Evolutionary conservation across 1,140 invertebrate genomes (phyloP).

Genomic region (Luehdorfia chinensis): DNA sequence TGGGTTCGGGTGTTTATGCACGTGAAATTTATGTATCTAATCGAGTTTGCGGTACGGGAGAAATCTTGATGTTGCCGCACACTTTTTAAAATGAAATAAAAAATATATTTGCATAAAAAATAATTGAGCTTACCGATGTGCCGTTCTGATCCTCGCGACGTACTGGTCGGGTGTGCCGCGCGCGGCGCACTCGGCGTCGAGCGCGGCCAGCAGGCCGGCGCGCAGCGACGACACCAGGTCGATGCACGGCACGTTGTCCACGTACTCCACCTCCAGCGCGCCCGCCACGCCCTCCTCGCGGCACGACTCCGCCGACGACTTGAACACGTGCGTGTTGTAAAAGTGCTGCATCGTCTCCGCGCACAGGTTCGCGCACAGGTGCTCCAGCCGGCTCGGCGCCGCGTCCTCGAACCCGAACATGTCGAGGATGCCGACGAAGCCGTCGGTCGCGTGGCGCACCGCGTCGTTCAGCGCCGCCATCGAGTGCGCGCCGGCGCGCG

Average conservation of each 20-base stretch:
- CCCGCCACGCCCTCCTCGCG: slow-evolving; percentile 95
- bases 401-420: slow-evolving; percentile 98
- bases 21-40: too few relatives aligned
- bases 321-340: slow-evolving; percentile 98
- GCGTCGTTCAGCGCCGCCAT: slow-evolving; percentile 95
- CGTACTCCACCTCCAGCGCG: slow-evolving; percentile 94
- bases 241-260: slow-evolving; percentile 97
- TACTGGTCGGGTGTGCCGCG: slow-evolving; percentile 92
- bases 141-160: slow-evolving; percentile 90
- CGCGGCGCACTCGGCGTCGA: slow-evolving; percentile 95
- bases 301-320: slow-evolving; percentile 95
- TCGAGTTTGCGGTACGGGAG: too few relatives aligned
- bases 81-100: too few relatives aligned
- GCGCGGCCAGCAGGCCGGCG: slow-evolving; percentile 92
- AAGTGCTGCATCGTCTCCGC: slow-evolving; percentile 98
- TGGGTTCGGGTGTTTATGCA: too few relatives aligned
- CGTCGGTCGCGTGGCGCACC: slow-evolving; percentile 94
- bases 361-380: slow-evolving; percentile 96
- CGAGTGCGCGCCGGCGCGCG: slow-evolving; percentile 89
- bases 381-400: slow-evolving; percentile 92
- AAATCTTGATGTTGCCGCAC: too few relatives aligned
- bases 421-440: slow-evolving; percentile 95
- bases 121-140: slow-evolving; percentile 89
- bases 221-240: slow-evolving; percentile 95
- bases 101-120: not conserved